Base-by-base conservation (phyloP, 2,113 vertebrate genomes). In the Varanus komodoensis region DNA sequence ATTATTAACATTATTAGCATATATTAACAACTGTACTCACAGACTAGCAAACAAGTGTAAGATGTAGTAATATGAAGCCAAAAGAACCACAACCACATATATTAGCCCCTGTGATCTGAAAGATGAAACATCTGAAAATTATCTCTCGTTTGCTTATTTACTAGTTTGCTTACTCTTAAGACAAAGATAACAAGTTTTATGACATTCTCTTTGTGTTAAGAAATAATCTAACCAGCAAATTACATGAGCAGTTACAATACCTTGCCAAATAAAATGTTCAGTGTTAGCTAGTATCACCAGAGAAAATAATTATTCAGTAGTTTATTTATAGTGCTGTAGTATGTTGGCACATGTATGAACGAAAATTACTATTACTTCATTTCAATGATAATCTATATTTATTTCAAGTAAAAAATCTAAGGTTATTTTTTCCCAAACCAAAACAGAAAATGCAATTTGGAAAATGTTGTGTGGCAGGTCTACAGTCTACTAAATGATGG, bases 271-370 rank as follows among this genome's bases (percentile, higher is more conserved):
- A 19, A 64, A 88, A 34, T 32, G 80, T 34, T 32, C 75, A 80
- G 4, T 67, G 29, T 48, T 25, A 79, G 27, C 21, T 7, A 48
- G 17, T 27, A 12, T 80, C 7, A 25, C 5, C 34, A 44, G 3
- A 87, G 57, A 77, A 87, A 3, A 83, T 64, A 11, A 48, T 50
- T 64, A 32, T 61, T 7, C 15, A 57, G 19, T 25, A 82, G 14
- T 54, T 9, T n/a, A n/a, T 6, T 57, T 87, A 17, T 4, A 44
- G 25, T 44, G 44, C 3, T 54, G 14, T 6, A 50, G 64, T 9
- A 38, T 74, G 48, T 34, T 38, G 21, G 25, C 52, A 21, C 32
- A 78, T 68, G 19, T n/a, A 90, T 85, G 52, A 88, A 91, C 92
- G 6, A 78, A 88, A 29, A 3, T 34, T 67, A 69, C 21, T 48